Evolutionary conservation across 2,888 invertebrate genomes (phyloP), one percentile per base, ranked within the genome.

Genomic region (Melanotus villosus): DNA sequence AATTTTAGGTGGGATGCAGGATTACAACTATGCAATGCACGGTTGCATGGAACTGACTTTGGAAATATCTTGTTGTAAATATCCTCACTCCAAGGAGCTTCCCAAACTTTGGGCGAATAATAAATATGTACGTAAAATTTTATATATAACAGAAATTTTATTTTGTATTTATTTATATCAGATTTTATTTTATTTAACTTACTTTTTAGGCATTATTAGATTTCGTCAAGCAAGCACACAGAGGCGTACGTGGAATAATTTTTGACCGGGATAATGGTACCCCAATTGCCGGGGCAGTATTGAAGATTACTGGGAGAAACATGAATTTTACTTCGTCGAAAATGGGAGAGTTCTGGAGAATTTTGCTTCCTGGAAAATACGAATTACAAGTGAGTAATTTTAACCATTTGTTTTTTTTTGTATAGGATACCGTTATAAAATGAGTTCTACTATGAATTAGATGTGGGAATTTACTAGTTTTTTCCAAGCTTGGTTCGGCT

Each of bases 41-140:
- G 90, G 91, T 3, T 90, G 89, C 74, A 89, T 91, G 89, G 91
- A 91, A 80, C 80, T 91, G 1, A 91, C 91, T 0, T 78, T 92
- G 41, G 91, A 91, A 79, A 84, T 91, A 65, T 89, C 90, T 0
- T 91, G 91, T 80, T 91, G 91, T 79, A 91, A 92, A 83, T 91
- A 88, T 79, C 91, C 91, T 0, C 76, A 76, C 5, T 84, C 85
- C 0, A 75, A 79, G 0, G 81, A 88, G 70, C 81, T 91, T 32
- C 81, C 84, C 3, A 76, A 79, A 32, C 86, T 88, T 76, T 92
- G 91, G 91, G 80, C 85, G 30, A 86, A 89, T 65, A 91, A 92
- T 80, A 86, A 85, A 82, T 82, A 85, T 83, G 87, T 86, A 85
- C 83, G 87, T 86, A 80, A 76, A 74, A 16, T 4, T 16, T 34